Conservation (phyloP, 2,113 vertebrate genomes). For the Etheostoma cragini region DNA sequence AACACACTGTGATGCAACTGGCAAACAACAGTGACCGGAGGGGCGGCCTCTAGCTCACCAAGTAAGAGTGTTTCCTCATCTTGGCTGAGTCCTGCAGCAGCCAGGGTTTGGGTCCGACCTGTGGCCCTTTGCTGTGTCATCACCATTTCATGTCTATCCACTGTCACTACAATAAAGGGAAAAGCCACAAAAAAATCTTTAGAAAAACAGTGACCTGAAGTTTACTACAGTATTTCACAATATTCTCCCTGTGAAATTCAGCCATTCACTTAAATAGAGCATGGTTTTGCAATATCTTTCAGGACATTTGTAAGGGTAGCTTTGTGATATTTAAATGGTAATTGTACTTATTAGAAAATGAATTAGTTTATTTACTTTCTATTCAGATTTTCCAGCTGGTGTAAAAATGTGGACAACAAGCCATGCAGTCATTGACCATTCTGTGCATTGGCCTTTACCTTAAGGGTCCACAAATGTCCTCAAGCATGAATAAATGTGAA, state of each 20-base stretch:
- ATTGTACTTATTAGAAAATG: neutral
- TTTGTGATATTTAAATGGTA: neutral
- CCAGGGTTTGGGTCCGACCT: too few relatives aligned
- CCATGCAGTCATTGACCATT: constrained; percentile 22
- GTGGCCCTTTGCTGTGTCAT: too few relatives aligned
- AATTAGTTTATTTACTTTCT: neutral
- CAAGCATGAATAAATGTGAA: neutral
- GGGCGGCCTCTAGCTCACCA: too few relatives aligned
- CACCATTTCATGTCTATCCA: too few relatives aligned
- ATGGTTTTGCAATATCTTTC: neutral
- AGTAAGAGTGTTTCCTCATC: too few relatives aligned
- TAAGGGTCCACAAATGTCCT: neutral
- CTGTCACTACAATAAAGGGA: too few relatives aligned
- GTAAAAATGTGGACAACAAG: neutral
- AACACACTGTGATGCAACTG: constrained; percentile 73
- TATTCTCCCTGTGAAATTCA: neutral
- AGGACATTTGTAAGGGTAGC: neutral
- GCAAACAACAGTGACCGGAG: constrained; percentile 59
- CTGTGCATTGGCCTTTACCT: neutral
- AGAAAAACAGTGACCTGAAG: constrained; percentile 18
- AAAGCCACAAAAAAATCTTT: too few relatives aligned
- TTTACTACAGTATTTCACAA: constrained; percentile 56
- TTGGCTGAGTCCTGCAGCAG: too few relatives aligned
- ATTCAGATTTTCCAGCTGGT: neutral
- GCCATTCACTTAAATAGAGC: neutral